Evolutionary conservation across 2,113 vertebrate genomes (phyloP), one percentile per base, ranked within the genome.

Genomic region (Raja brachyura): DNA sequence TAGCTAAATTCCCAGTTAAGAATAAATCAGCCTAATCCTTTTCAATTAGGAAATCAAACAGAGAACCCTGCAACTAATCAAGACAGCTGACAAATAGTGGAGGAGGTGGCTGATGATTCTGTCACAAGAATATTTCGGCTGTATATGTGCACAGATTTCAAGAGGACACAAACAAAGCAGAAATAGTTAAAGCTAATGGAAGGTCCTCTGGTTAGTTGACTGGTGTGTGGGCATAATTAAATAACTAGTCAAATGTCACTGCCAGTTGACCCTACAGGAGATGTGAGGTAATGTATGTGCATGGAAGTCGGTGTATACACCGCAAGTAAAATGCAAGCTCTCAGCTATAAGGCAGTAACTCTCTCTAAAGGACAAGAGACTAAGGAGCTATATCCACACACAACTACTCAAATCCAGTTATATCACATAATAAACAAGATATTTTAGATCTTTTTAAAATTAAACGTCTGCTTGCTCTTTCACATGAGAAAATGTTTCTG

Each of bases 401-500:
- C 88, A 92, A 28, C 31, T 33, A 92, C 0, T 73, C 10, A 48
- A 92, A 74, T 73, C 68, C 39, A 92, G 90, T 92, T 92, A 85
- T 9, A 6, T 90, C 83, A 81, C 33, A 63, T 88, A 11, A 88
- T 81, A 81, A 6, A 81, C 63, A 90, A 33, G 90, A 10, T 92
- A 92, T 20, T 28, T 92, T 39, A 39, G 39, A 22, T 22, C 68
- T 73, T 73, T 25, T 61, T 66, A 92, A 92, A 92, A 28, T 74
- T 54, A 92, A 74, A 74, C 20, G 13, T 54, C 68, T 25, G 73
- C 1, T 92, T 92, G 39, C 66, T 54, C 90, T 73, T 92, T 74
- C 90, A 70, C 68, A 70, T 73, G 63, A 92, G 90, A 92, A 73
- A 92, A 73, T 73, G 33, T 92, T 92, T 33, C 66, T 25, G 31